phyloP scores from a whole-genome alignment of 2,113 vertebrate species.

The Chionis minor region DNA sequence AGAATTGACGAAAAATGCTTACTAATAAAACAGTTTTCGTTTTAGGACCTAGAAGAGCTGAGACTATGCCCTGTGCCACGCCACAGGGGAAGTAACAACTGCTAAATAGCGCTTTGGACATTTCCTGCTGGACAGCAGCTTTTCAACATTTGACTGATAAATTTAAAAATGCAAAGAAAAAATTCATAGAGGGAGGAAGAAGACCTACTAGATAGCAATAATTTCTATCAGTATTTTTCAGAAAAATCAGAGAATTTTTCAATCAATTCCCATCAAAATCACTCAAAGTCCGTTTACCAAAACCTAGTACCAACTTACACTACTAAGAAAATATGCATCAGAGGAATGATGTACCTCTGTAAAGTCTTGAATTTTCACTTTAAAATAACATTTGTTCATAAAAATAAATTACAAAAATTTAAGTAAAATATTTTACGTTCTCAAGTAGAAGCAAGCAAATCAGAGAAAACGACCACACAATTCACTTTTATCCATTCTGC shows the following conservation, averaged over 20 bases:
- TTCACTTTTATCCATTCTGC: neutral
- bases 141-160: neutral
- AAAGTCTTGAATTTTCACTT: neutral
- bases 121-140: neutral
- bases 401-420: too few relatives aligned
- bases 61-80: neutral
- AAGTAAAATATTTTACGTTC: neutral
- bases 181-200: neutral
- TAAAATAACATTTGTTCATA: neutral
- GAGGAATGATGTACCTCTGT: neutral
- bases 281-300: neutral
- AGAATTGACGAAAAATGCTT: neutral
- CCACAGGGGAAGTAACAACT: neutral
- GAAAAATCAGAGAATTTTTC: neutral
- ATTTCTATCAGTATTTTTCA: neutral
- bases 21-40: neutral
- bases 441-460: neutral
- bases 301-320: neutral
- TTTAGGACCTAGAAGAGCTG: neutral
- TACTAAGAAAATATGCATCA: neutral
- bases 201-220: neutral
- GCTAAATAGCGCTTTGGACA: neutral
- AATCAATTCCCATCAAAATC: neutral
- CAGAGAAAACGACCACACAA: neutral
- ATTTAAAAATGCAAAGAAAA: neutral